Evolutionary conservation across 2,797 vertebrate genomes (phyloP).

Genomic region (Zalophus californianus): DNA sequence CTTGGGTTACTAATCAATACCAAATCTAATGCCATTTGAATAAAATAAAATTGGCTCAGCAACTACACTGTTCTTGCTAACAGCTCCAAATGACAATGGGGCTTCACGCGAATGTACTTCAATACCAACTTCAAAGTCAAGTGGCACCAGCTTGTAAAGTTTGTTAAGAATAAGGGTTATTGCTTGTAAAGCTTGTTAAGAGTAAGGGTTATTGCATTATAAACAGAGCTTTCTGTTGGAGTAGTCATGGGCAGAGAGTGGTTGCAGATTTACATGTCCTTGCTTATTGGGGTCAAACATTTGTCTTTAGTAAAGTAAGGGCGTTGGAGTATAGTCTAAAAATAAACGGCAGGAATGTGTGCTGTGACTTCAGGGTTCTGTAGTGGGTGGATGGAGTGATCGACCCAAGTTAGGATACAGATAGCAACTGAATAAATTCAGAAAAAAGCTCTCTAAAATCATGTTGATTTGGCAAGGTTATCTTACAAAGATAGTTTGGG

Average conservation of each 20-base stretch:
- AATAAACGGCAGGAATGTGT: constrained; percentile 64
- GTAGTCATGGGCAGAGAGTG: background rate
- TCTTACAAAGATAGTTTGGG: background rate
- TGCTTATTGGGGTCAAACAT: constrained; percentile 60
- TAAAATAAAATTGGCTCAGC: background rate
- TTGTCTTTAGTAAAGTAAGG: constrained; percentile 71
- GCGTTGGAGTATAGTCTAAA: constrained; percentile 63
- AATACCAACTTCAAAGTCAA: background rate
- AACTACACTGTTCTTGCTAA: background rate
- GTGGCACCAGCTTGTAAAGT: background rate
- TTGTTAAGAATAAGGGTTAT: background rate
- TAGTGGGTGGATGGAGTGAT: constrained; percentile 68
- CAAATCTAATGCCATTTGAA: background rate
- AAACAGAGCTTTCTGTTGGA: background rate
- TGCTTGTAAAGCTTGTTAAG: background rate
- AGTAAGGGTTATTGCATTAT: background rate
- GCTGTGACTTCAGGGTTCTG: constrained; percentile 68
- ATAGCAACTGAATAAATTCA: constrained; percentile 44
- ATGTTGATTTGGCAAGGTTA: constrained; percentile 50
- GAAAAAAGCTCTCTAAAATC: constrained; percentile 45
- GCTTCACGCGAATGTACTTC: background rate
- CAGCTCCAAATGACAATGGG: background rate
- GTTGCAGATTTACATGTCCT: constrained; percentile 30
- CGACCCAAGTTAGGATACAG: background rate
- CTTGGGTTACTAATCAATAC: background rate